A percentile compares a stretch with the other conserved stretches of the same genome.
phyloP scores from a whole-genome alignment of 2,113 vertebrate species.

The Tachysurus vachellii region DNA sequence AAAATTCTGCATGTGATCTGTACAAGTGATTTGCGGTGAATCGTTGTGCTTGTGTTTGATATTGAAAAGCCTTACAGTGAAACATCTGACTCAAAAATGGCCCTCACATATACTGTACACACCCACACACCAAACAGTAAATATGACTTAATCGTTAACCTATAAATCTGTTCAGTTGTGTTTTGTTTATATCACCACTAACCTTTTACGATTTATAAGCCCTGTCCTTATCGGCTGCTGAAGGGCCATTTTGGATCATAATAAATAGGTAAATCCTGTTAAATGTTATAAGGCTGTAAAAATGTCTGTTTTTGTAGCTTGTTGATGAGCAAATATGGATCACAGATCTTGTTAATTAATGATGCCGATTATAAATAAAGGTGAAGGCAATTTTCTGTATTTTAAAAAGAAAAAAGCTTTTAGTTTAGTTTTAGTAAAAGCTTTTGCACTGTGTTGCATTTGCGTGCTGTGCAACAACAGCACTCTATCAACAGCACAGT shows the following conservation, averaged over 20 bases:
- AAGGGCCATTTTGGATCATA: slow-evolving; percentile 70
- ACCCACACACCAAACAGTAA: not conserved
- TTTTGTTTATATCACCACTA: not conserved
- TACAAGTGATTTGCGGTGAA: not conserved
- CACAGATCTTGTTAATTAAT: not conserved
- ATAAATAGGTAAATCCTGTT: slow-evolving; percentile 66
- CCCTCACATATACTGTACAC: not conserved
- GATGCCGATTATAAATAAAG: slow-evolving; percentile 59
- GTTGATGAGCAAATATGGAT: slow-evolving; percentile 43
- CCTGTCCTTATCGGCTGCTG: slow-evolving; percentile 61
- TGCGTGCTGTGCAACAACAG: slow-evolving; percentile 73
- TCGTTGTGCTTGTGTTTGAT: not conserved
- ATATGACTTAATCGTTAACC: slow-evolving; percentile 14
- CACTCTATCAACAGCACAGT: slow-evolving; percentile 81
- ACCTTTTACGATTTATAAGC: not conserved
- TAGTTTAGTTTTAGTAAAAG: not conserved
- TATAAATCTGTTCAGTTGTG: slow-evolving; percentile 4
- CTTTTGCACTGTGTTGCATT: slow-evolving; percentile 55
- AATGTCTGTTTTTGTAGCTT: slow-evolving; percentile 62
- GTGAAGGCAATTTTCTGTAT: slow-evolving; percentile 49
- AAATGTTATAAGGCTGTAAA: slow-evolving; percentile 67
- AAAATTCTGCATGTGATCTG: not conserved
- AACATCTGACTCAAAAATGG: not conserved
- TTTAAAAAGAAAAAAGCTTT: slow-evolving; percentile 40
- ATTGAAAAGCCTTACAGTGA: not conserved